A percentile compares a stretch with the other conserved stretches of the same genome.
Evolutionary conservation across 2,888 invertebrate species (phyloP).

Genomic region (Notodonta dromedarius): DNA sequence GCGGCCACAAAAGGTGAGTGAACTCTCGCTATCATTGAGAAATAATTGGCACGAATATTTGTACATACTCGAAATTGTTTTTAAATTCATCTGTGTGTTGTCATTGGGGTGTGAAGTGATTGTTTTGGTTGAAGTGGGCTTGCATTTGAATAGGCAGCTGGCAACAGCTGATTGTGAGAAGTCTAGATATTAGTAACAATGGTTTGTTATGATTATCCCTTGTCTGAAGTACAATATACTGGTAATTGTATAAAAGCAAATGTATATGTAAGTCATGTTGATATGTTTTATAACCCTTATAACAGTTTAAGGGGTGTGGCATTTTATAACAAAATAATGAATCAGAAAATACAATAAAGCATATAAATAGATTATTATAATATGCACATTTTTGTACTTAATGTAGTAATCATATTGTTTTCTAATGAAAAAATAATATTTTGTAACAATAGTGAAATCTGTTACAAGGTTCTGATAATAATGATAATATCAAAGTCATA

Average conservation of each 20-base stretch:
- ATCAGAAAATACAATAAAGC: too few relatives aligned
- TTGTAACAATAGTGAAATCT: background rate
- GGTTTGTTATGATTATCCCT: slow-evolving; percentile 6
- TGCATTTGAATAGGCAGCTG: slow-evolving; percentile 31
- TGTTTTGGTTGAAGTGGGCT: slow-evolving; percentile 29
- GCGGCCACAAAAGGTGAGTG: slow-evolving; percentile 79
- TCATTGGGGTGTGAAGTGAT: slow-evolving; percentile 26
- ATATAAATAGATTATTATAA: too few relatives aligned
- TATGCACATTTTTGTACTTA: too few relatives aligned
- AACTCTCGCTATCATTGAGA: slow-evolving; percentile 47
- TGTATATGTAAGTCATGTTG: background rate
- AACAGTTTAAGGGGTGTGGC: too few relatives aligned
- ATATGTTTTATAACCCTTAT: too few relatives aligned
- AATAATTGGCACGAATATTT: slow-evolving; percentile 44
- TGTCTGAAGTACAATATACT: slow-evolving; percentile 7
- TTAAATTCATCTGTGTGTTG: slow-evolving; percentile 25
- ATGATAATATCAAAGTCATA: background rate
- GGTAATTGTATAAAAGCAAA: background rate
- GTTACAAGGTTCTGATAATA: background rate
- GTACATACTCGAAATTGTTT: slow-evolving; percentile 41
- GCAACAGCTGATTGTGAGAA: slow-evolving; percentile 41
- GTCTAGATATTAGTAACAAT: slow-evolving; percentile 12
- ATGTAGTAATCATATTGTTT: background rate
- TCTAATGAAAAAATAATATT: background rate
- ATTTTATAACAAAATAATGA: too few relatives aligned